Base-by-base conservation (phyloP, 2,113 vertebrate species). In the Sinocyclocheilus rhinocerous region DNA sequence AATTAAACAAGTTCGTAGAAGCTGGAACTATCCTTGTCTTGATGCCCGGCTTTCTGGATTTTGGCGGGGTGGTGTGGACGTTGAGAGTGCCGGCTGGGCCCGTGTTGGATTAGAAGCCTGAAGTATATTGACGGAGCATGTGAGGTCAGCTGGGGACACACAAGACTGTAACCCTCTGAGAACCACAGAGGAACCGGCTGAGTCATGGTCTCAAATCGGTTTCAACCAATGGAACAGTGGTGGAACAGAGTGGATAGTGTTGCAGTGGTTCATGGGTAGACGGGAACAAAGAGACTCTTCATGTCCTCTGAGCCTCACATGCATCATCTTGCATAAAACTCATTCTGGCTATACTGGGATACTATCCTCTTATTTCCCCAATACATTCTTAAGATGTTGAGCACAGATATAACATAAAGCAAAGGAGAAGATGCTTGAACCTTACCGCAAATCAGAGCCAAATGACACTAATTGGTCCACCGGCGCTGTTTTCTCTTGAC, bases 241-340 rank as follows among this genome's bases (percentile, higher is more conserved):
- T 39, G n/a, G 70, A 87, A 87, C 88, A 87, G 73, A 87, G 73
- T 83, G 83, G 83, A 87, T 84, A 87, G 85, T 89, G 72, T 85
- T n/a, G 73, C 63, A 57, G 84, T 72, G 83, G 67, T 83, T 87
- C 77, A 36, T 85, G 78, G 83, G 63, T 84, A 81, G 50, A 57
- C 20, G 29, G 22, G 8, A 87, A 89, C 86, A 89, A 87, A 89
- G 88, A 76, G 33, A 77, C 83, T 87, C 73, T 89, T 89, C 79
- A 85, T 85, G n/a, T 39, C 70, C 73, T 50, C 50, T 15, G 67
- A 84, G 57, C 70, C 75, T 59, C 81, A 61, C 36, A 69, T 69
- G 79, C 85, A 85, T 85, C 79, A 65, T 83, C 73, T 87, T 36
- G 45, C 48, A 76, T 52, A 24, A 61, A 63, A 55, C 73, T 78